Base-by-base conservation (phyloP, 2,888 invertebrate genomes). In the Geotrupes spiniger region DNA sequence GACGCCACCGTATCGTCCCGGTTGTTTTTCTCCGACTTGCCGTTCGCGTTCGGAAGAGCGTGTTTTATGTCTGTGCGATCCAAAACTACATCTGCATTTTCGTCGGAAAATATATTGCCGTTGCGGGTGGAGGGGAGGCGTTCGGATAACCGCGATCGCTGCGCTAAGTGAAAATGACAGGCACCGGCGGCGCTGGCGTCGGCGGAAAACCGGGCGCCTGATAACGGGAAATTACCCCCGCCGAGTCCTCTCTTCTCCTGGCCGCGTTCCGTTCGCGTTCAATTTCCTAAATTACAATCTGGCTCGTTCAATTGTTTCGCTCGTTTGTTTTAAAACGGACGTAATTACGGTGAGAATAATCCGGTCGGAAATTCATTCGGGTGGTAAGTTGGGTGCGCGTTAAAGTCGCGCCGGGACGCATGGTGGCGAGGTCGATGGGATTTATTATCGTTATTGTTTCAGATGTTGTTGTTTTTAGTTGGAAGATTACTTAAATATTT, bases 141-240 rank as follows among this genome's bases (percentile, higher is more conserved):
- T 6, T 3, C 3, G 21, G 21, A 21, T 21, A 61, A 61, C 61
- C 61, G 52, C 58, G 17, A 52, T 51, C 54, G 59, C 21, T 54
- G 62, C 63, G 63, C 62, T 63, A 64, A 64, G 64, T 63, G 64
- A 64, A 59, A 64, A 64, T 63, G 64, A 64, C 64, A 63, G 64
- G 53, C 58, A 57, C 55, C 21, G 21, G 56, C 51, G 44, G 49
- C 54, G 36, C 50, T 41, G 47, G 48, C 51, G 53, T 52, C 49
- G 49, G 54, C 48, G 53, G 57, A 49, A 53, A 46, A 12, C 14
- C 11, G 36, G 16, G 8, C 26, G 26, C 38, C 8, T 10, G 33
- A 33, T 14, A 33, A n/a, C n/a, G 12, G 42, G 37, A 48, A 51
- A 43, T 53, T 51, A 43, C 48, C 51, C 49, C 46, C 31, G 31